A percentile compares a stretch with the other conserved stretches of the same genome.
These are phyloP conservation scores for Gracilinanus agilis DNA, from an alignment of 2,113 vertebrate genomes.

Conservation along the genomic window DNA sequence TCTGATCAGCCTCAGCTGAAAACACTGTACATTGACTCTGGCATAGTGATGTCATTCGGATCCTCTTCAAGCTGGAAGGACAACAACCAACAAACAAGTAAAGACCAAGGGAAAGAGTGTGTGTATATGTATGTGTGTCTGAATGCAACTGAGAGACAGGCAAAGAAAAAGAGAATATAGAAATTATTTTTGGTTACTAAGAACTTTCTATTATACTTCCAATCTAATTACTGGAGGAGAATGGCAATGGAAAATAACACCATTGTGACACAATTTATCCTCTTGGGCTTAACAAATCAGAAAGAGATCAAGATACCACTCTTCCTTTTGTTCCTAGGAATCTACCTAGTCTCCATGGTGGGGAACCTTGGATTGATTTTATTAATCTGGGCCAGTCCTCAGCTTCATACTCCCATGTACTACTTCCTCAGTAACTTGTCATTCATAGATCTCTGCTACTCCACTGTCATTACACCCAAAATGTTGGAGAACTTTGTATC, in stretches of 20 bases:
- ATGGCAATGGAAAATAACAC: slow-evolving; percentile 53
- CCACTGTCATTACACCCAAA: slow-evolving; percentile 73
- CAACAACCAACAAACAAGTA: not conserved
- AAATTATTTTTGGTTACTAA: not conserved
- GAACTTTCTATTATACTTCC: not conserved
- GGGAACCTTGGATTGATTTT: slow-evolving; percentile 60
- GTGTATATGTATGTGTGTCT: too few species aligned
- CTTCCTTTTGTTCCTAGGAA: slow-evolving; percentile 53
- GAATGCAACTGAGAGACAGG: not conserved
- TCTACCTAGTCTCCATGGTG: slow-evolving; percentile 25
- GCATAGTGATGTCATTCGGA: too few species aligned
- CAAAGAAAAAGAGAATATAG: not conserved
- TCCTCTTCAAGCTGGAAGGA: too few species aligned
- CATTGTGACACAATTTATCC: slow-evolving; percentile 30
- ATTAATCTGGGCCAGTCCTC: slow-evolving; percentile 49
- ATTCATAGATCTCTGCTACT: slow-evolving; percentile 74
- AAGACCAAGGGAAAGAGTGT: not conserved
- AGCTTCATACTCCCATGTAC: slow-evolving; percentile 77
- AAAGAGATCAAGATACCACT: slow-evolving; percentile 45
- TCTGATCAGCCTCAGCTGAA: too few species aligned
- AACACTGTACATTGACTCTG: too few species aligned
- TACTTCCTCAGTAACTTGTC: slow-evolving; percentile 72
- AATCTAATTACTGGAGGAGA: not conserved
- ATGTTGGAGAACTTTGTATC: slow-evolving; percentile 68
- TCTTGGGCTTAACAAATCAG: slow-evolving; percentile 55